Evolutionary conservation across 2,888 invertebrate species (phyloP).

Genomic region (Drosophila multiciliata): DNA sequence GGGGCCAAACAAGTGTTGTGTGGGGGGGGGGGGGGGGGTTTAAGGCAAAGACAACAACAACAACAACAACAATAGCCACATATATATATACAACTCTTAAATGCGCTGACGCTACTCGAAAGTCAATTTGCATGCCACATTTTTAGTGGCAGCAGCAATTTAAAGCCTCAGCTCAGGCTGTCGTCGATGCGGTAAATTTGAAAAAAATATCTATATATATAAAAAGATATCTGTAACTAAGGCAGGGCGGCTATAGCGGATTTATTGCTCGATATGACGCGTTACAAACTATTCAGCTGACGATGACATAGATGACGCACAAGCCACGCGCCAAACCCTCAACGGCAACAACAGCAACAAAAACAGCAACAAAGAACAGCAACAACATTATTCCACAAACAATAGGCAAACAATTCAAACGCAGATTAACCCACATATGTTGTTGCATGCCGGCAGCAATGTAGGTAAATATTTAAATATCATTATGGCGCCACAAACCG

Average conservation of each 20-base stretch:
- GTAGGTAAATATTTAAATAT: conserved; percentile 81
- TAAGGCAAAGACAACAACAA: conserved; percentile 8
- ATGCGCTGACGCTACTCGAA: conserved; percentile 66
- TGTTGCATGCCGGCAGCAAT: conserved; percentile 60
- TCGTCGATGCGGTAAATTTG: conserved; percentile 80
- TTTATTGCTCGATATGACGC: conserved; percentile 62
- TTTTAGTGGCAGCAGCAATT: conserved; percentile 46
- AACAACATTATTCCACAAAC: conserved; percentile 9
- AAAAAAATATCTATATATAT: conserved; percentile 64
- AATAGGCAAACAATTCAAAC: conserved; percentile 70
- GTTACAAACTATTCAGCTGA: conserved; percentile 46
- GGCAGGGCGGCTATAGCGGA: conserved; percentile 55
- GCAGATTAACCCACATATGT: conserved; percentile 75
- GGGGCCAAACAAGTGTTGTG: conserved; percentile 49
- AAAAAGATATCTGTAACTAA: conserved; percentile 26
- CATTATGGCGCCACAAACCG: conserved; percentile 59
- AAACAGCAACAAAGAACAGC: conserved; percentile 11
- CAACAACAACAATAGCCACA: conserved; percentile 15
- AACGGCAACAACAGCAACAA: conserved; percentile 5
- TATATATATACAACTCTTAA: conserved; percentile 42
- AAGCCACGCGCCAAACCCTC: conserved; percentile 23
- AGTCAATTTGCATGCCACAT: conserved; percentile 78
- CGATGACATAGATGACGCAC: conserved; percentile 27
- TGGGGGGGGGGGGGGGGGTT: background rate
- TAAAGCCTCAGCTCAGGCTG: conserved; percentile 50